Base-by-base conservation (phyloP, 2,797 vertebrate genomes). In the Urophycis tenuis region DNA sequence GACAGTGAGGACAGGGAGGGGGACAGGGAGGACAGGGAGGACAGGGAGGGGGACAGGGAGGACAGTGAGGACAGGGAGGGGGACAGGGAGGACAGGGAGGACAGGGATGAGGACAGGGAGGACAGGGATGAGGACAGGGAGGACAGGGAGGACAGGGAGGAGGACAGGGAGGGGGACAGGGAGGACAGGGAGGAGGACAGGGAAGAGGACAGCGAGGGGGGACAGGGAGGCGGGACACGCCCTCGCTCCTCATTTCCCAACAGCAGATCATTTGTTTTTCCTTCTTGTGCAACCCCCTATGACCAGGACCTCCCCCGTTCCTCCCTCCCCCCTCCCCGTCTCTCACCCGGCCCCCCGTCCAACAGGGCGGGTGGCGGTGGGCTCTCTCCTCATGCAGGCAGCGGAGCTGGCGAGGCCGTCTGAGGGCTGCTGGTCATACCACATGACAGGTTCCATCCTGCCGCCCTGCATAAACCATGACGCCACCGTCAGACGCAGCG, bases 401-500 rank as follows among this genome's bases (percentile, higher is more conserved):
- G 45, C 19, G 19, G 45, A 25, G 22, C 53, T 60, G 53, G 53
- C 22, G 1, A n/a, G 45, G 45, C 45, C 17, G 17, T 22, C 45
- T 53, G 45, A 53, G 6, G 2, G 22, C 34, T 5, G 3, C 39
- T 53, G 79, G 77, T 25, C 30, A 7, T 9, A 8, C 36, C 29
- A 30, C 12, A 78, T 83, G 81, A 85, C 89, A 85, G 80, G 82
- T 85, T 36, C 77, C 69, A 2, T 49, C n/a, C 79, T 71, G 36
- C 6, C 7, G 53, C 53, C 53, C 12, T 36, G 35, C 82, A 71
- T 15, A 3, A 83, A 17, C 45, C 36, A 45, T 73, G 72, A 9
- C 19, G 36, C 14, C 31, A 29, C 6, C 29, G 72, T 5, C 34
- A 30, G 29, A 14, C 25, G 67, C 29, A 11, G 11, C 71, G 73